Evolutionary conservation across 2,113 vertebrate genomes (phyloP).

Genomic region (Balaeniceps rex): DNA sequence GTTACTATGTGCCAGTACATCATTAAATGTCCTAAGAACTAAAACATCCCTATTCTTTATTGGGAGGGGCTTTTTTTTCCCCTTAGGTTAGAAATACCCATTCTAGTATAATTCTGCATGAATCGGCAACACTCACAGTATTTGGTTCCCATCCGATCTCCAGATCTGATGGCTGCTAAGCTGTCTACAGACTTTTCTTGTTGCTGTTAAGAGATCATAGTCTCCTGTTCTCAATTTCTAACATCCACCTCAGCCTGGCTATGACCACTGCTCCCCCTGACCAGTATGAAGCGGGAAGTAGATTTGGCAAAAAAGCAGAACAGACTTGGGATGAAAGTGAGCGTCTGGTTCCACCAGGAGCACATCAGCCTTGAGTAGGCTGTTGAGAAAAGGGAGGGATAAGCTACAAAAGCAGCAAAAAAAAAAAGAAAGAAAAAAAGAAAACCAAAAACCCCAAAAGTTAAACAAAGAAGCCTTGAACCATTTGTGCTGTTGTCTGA

Average conservation of each 20-base stretch:
- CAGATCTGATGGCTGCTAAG: neutral
- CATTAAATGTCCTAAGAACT: slow-evolving; percentile 24
- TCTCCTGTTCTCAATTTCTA: neutral
- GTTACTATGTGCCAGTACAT: slow-evolving; percentile 22
- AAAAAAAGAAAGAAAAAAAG: rapidly evolving
- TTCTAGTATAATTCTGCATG: neutral
- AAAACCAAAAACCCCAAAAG: neutral
- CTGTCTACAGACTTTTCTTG: neutral
- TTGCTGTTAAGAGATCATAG: neutral
- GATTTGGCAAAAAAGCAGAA: neutral
- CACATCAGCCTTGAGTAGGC: neutral
- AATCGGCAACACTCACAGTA: neutral
- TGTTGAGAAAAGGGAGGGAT: neutral
- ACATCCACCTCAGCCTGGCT: neutral
- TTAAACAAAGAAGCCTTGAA: neutral
- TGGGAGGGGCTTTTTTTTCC: neutral
- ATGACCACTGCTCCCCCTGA: neutral
- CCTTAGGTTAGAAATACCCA: neutral
- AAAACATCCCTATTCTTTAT: slow-evolving; percentile 13
- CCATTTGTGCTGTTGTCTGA: neutral
- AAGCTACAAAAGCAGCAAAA: neutral
- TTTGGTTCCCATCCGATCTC: neutral
- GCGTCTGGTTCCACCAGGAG: neutral
- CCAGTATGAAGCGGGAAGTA: neutral
- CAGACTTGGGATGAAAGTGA: neutral